phyloP scores from a whole-genome alignment of 2,113 vertebrate genomes.

The Aramus guarauna region DNA sequence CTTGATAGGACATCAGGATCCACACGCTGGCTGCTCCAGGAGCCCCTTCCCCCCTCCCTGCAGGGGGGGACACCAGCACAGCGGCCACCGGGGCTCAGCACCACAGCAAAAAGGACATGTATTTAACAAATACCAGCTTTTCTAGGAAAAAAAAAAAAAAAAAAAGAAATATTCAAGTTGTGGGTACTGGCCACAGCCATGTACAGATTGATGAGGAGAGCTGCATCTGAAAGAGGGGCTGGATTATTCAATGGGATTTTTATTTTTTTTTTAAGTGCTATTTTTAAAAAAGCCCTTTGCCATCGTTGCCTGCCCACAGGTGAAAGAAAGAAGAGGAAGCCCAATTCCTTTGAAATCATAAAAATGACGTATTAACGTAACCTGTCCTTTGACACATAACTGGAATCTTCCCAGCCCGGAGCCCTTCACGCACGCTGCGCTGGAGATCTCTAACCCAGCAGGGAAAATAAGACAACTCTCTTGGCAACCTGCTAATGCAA shows the following conservation, averaged over 20 bases:
- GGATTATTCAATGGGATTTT: background rate
- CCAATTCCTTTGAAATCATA: background rate
- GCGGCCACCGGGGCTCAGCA: background rate
- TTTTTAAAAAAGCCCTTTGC: background rate
- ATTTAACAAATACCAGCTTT: fast-evolving
- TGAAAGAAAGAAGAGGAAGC: background rate
- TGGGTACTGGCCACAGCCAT: fast-evolving
- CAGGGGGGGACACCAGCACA: background rate
- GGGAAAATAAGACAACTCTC: background rate
- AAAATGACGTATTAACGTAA: background rate
- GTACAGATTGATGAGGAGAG: fast-evolving
- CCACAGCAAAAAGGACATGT: background rate
- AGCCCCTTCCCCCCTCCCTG: background rate
- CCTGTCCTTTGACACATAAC: background rate
- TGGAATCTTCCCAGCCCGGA: background rate
- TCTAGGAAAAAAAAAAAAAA: background rate
- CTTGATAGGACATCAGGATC: fast-evolving
- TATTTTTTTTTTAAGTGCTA: background rate
- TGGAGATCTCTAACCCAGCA: background rate
- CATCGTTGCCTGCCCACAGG: fast-evolving
- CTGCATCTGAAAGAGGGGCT: background rate
- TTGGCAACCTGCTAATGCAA: background rate
- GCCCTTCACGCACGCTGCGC: background rate
- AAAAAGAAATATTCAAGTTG: too few relatives aligned
- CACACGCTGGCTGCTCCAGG: background rate